Conservation (phyloP, 1,140 invertebrate species). For the Pseudomyrmex cubaensis region DNA sequence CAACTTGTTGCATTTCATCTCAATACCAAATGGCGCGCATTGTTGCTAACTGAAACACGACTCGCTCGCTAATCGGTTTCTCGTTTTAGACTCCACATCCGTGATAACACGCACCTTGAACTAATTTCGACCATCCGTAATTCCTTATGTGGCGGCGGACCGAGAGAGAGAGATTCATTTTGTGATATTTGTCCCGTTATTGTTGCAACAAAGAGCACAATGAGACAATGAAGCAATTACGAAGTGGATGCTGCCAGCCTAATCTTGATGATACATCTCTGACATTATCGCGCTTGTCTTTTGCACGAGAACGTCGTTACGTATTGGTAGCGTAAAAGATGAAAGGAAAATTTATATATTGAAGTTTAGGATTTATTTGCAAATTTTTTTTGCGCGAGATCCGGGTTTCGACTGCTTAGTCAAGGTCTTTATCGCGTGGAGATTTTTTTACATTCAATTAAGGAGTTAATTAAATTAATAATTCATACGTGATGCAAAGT, state of each 20-base stretch:
- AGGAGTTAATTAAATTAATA: too few species aligned
- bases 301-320: slow-evolving; percentile 1
- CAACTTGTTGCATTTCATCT: neutral
- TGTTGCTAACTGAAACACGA: slow-evolving; percentile 14
- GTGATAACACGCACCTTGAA: slow-evolving; percentile 3
- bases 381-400: too few species aligned
- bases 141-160: neutral
- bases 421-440: too few species aligned
- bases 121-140: slow-evolving; percentile 14
- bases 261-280: slow-evolving; percentile 14
- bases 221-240: slow-evolving; percentile 53
- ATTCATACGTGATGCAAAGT: too few species aligned
- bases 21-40: neutral
- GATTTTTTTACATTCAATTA: too few species aligned
- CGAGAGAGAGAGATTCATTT: slow-evolving; percentile 12
- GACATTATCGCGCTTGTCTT: slow-evolving; percentile 8
- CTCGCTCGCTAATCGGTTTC: neutral
- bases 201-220: slow-evolving; percentile 38
- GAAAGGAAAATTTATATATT: neutral
- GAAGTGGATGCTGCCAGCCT: neutral
- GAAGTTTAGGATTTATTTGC: too few species aligned
- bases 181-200: slow-evolving; percentile 55
- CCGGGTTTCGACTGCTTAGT: too few species aligned
- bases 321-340: neutral
- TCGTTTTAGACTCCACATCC: neutral